Conservation (phyloP, 2,797 vertebrate genomes). For the Peromyscus nudipes region DNA sequence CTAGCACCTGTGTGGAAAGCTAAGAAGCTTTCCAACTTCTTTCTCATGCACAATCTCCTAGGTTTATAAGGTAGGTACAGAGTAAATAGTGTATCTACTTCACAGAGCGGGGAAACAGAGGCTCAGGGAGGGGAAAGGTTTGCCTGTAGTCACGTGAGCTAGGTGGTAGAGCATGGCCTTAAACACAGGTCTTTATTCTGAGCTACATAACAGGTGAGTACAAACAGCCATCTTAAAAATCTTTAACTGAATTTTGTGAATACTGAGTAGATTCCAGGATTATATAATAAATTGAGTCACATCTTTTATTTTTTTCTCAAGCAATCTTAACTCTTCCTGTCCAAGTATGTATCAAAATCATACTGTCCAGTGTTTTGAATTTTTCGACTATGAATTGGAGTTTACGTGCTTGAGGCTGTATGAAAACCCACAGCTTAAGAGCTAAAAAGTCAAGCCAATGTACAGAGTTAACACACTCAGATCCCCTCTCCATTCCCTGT, state of each 20-base stretch:
- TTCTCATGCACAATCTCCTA: neutral
- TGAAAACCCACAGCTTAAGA: neutral
- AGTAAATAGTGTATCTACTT: neutral
- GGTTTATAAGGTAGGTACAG: neutral
- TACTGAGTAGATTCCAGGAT: neutral
- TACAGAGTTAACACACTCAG: neutral
- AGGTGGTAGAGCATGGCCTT: too few species aligned
- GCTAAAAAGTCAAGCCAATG: neutral
- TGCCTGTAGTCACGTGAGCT: neutral
- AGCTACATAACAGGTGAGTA: neutral
- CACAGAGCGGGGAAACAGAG: neutral
- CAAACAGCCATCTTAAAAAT: neutral
- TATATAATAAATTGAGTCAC: neutral
- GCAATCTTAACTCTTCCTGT: neutral
- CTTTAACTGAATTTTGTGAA: neutral
- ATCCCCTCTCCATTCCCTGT: accelerated
- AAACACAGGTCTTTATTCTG: neutral
- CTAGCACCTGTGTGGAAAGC: neutral
- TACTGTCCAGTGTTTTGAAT: neutral
- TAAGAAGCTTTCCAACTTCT: too few species aligned
- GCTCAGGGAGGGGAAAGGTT: neutral
- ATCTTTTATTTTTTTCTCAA: neutral
- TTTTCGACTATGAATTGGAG: neutral
- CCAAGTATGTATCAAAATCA: neutral
- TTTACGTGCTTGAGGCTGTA: neutral